Evolutionary conservation across 2,888 invertebrate genomes (phyloP).

Genomic region (Dilophus febrilis): DNA sequence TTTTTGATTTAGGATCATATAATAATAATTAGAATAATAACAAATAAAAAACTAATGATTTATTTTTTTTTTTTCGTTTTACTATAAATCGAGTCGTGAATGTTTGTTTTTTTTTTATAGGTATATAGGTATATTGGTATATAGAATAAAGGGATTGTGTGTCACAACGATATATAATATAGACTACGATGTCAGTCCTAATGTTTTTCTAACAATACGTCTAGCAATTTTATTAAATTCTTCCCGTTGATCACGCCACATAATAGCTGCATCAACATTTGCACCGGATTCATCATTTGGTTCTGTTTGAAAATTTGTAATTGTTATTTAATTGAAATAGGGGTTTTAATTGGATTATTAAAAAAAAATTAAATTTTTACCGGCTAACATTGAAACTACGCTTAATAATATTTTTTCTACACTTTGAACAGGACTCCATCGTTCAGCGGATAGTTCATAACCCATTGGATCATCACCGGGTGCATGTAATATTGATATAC

Average conservation of each 20-base stretch:
- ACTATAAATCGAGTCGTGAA: too few relatives aligned
- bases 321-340: neutral
- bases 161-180: too few relatives aligned
- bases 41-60: too few relatives aligned
- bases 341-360: neutral
- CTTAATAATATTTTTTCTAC: slow-evolving; percentile 97
- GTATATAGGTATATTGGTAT: too few relatives aligned
- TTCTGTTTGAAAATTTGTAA: slow-evolving; percentile 38
- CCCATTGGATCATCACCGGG: slow-evolving; percentile 99
- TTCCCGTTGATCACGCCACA: slow-evolving; percentile 91
- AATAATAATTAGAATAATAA: too few relatives aligned
- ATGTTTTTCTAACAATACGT: slow-evolving; percentile 75
- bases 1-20: too few relatives aligned
- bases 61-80: too few relatives aligned
- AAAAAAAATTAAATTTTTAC: slow-evolving; percentile 27
- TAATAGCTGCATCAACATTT: slow-evolving; percentile 97
- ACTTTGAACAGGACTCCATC: slow-evolving; percentile 99
- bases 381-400: slow-evolving; percentile 95
- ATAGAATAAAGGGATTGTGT: too few relatives aligned
- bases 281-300: slow-evolving; percentile 99
- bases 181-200: slow-evolving; percentile 43
- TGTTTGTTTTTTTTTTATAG: too few relatives aligned
- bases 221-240: slow-evolving; percentile 90
- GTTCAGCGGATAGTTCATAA: slow-evolving; percentile 94
- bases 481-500: slow-evolving; percentile 96